Evolutionary conservation across 2,888 invertebrate species (phyloP).

Genomic region (Rhingia rostrata): DNA sequence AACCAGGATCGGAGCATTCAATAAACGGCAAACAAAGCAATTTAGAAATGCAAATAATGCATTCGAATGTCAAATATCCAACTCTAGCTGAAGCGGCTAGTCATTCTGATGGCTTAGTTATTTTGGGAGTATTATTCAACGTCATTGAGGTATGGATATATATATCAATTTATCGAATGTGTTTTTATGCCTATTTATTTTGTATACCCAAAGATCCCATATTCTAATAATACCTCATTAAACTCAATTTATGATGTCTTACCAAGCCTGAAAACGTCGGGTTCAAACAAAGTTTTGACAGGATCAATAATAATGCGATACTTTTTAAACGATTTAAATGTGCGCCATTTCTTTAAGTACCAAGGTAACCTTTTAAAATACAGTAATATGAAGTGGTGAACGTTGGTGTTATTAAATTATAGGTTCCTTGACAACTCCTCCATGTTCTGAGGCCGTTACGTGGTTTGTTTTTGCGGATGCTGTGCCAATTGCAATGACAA

Average conservation of each 20-base stretch:
- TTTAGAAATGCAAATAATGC: slow-evolving; percentile 88
- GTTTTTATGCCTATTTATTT: too few species aligned
- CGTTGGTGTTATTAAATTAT: neutral
- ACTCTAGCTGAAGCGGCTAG: slow-evolving; percentile 83
- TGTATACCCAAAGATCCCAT: too few species aligned
- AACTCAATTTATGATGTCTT: too few species aligned
- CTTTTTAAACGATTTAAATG: too few species aligned
- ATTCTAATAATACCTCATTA: too few species aligned
- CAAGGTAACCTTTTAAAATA: neutral
- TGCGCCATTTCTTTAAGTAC: neutral
- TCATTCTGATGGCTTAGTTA: slow-evolving; percentile 85
- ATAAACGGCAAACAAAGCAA: slow-evolving; percentile 83
- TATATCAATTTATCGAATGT: too few species aligned
- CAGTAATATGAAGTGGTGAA: neutral
- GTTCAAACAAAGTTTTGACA: too few species aligned
- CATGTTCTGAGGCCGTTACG: slow-evolving; percentile 74
- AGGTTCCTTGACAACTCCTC: slow-evolving; percentile 76
- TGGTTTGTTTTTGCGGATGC: slow-evolving; percentile 74
- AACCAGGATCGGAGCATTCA: slow-evolving; percentile 85
- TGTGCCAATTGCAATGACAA: slow-evolving; percentile 47
- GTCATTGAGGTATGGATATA: slow-evolving; percentile 78
- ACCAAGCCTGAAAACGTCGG: too few species aligned
- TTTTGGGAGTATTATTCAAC: slow-evolving; percentile 86
- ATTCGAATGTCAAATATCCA: slow-evolving; percentile 85
- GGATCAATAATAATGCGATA: too few species aligned